Base-by-base conservation (phyloP, 2,888 invertebrate genomes). In the Toxonevra muliebris region DNA sequence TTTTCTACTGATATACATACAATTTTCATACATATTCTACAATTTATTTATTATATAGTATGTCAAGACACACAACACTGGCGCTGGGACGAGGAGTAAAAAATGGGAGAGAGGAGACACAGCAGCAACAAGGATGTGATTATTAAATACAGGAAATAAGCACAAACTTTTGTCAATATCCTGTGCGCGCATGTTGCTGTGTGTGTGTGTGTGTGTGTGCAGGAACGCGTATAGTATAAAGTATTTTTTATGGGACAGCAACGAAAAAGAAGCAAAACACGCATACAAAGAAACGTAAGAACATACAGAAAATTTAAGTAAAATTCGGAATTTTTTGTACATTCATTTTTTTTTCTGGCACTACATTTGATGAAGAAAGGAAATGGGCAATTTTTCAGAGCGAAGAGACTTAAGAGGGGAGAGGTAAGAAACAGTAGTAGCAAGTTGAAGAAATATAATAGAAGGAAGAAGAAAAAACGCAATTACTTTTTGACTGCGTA, bases 91-190 rank as follows among this genome's bases (percentile, higher is more conserved):
- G 12, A 7, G 7, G 40, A 43, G 13, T 53, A 8, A 52, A 52
- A 15, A 13, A 20, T n/a, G 40, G 12, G 17, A 20, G 30, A 20
- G 48, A 42, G 41, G 15, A 50, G 17, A 41, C 30, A 20, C n/a
- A 3, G 42, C 1, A 50, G 40, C 45, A 53, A 48, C 64, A 69
- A 71, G 74, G 72, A 75, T 72, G 71, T 72, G 71, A 71, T 75
- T 75, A 73, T 73, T 74, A 73, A 74, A 74, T 71, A 70, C 71
- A 71, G 75, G 74, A 75, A 71, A 75, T 74, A 74, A 71, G 68
- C 60, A 73, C 63, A 65, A 73, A 73, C 69, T 72, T 75, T 74
- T 72, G 58, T 70, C 72, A 73, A 75, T 74, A 75, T 75, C 74
- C 74, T 73, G 71, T 66, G 48, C 9, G 19, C 12, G 20, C 30